These are phyloP conservation scores for Littorina saxatilis DNA, from an alignment of 1,140 invertebrate genomes.

Conservation along the genomic window DNA sequence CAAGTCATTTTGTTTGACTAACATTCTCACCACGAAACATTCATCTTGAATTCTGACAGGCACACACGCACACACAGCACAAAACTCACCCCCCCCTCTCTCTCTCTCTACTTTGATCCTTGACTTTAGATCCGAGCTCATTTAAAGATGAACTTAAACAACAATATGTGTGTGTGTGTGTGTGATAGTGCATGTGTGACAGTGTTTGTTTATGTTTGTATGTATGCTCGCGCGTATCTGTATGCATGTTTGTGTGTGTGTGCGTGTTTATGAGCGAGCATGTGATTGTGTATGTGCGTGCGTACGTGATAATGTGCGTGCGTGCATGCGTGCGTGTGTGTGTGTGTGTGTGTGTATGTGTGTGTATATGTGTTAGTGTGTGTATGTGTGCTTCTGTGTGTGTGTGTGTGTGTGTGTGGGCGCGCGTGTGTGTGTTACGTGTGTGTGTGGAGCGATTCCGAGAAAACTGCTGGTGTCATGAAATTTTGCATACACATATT, in stretches of 20 bases:
- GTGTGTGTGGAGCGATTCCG: neutral
- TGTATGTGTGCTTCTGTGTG: neutral
- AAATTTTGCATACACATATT: neutral
- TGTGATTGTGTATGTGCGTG: neutral
- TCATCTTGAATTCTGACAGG: no score
- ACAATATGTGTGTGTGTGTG: neutral
- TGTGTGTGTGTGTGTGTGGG: neutral
- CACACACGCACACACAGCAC: no score
- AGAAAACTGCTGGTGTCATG: neutral
- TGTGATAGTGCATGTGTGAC: conserved; percentile 34
- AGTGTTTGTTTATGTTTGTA: conserved; percentile 31
- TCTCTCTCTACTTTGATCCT: no score
- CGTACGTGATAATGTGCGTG: neutral
- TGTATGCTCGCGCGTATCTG: conserved; percentile 31
- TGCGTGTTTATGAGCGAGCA: neutral
- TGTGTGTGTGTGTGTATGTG: neutral
- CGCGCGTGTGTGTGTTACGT: neutral
- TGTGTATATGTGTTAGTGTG: neutral
- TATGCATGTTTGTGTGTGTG: conserved; percentile 24
- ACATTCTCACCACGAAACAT: no score
- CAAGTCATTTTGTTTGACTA: no score
- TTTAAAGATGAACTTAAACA: no score
- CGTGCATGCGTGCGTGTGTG: neutral
- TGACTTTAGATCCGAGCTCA: no score
- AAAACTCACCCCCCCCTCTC: no score